Percentiles rank a stretch among this genome's conserved stretches.
Conservation (phyloP, 2,113 vertebrate species). For the mouse (Mus musculus) region GRCm39 chr9:24636001-24636500, state of each 20-base stretch:
- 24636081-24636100: background rate
- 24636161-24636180: slow-evolving; percentile 68
- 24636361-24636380: slow-evolving; percentile 72
- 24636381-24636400: slow-evolving; percentile 76
- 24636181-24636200: slow-evolving; percentile 74
- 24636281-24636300: slow-evolving; percentile 60
- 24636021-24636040: background rate
- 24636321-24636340: slow-evolving; percentile 34
- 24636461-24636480: background rate
- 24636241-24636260: slow-evolving; percentile 83
- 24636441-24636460: slow-evolving; percentile 17
- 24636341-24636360: slow-evolving; percentile 76
- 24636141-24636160: slow-evolving; percentile 68
- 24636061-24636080: slow-evolving; percentile 36
- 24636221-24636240: slow-evolving; percentile 70
- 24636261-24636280: slow-evolving; percentile 72
- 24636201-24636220: slow-evolving; percentile 52
- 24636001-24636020: slow-evolving; percentile 63
- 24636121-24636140: slow-evolving; percentile 21
- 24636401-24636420: slow-evolving; percentile 79
- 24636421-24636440: slow-evolving; percentile 72
- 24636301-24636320: slow-evolving; percentile 75
- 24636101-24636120: background rate
- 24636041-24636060: background rate
- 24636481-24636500: background rate